Evolutionary conservation across 2,113 vertebrate species (phyloP), one percentile per base, ranked within the genome.

Genomic region (Petromus typicus): DNA sequence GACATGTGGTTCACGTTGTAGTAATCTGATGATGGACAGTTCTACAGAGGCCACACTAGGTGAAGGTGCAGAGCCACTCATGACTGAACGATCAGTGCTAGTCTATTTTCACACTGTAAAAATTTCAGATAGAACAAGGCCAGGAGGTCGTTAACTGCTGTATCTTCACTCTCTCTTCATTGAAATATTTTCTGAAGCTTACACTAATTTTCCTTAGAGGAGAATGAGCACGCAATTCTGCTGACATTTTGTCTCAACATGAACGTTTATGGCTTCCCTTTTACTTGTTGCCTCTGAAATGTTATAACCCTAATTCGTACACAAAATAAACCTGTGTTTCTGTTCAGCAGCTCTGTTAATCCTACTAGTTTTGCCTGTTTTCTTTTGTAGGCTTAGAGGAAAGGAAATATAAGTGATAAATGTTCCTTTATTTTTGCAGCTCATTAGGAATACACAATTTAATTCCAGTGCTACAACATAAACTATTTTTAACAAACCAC

Each of bases 271-370:
- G 32, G 17, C 5, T 88, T 5, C 7, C 7, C 25, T 6, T 87
- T 93, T 85, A 80, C 51, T 90, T 17, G 61, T 27, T 89, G 27
- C 27, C 45, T 86, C 45, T 51, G 63, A 90, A 81, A 20, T 54
- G 7, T 67, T 57, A 17, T 8, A 71, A 84, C 20, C 54, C 76
- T 88, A 85, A 14, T 76, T 81, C 91, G 27, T 90, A 79, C 5
- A 88, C 51, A 91, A 90, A 84, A 45, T 76, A 96, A 91, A 75
- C 32, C 25, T 54, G 67, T 82, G 37, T 90, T 89, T 89, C 86
- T 91, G 64, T 51, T 86, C 79, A 81, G 11, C 6, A 81, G 2
- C 27, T 96, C 93, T 87, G 37, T n/a, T 84, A 84, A 87, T 92
- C 84, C 84, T 1, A 76, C 32, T 20, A 91, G 30, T 87, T 51